Conservation (phyloP, 2,797 vertebrate genomes). For the Malacoraja senta region DNA sequence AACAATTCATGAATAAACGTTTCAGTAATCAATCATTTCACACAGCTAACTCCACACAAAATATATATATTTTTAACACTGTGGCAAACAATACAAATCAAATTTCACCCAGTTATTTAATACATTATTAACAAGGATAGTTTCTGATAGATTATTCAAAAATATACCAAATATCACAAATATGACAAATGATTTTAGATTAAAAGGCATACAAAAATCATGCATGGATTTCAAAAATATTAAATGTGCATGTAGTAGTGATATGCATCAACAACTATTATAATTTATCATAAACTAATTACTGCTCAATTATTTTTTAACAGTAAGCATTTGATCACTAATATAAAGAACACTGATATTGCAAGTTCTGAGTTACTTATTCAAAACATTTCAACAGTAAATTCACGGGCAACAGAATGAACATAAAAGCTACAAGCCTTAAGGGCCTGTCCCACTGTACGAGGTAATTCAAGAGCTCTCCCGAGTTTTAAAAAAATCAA, state of each 20-base stretch:
- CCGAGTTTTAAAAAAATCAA: no score
- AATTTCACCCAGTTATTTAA: background rate
- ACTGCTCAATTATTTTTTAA: background rate
- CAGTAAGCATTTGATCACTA: background rate
- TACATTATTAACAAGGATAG: background rate
- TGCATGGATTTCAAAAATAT: background rate
- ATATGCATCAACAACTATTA: background rate
- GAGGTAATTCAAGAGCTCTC: no score
- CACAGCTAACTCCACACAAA: background rate
- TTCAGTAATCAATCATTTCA: background rate
- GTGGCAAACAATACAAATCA: background rate
- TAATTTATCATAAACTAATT: background rate
- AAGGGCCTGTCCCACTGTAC: no score
- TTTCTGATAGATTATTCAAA: background rate
- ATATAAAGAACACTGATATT: background rate
- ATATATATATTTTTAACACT: background rate
- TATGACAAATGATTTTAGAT: background rate
- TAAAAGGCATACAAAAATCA: background rate
- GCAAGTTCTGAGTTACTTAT: background rate
- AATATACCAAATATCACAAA: background rate
- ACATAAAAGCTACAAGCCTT: no score
- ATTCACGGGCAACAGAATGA: background rate
- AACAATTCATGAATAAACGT: conserved; percentile 31
- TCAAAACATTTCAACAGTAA: background rate
- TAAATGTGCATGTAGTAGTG: background rate